Evolutionary conservation across 2,113 vertebrate species (phyloP).

Genomic region (Gadus chalcogrammus): DNA sequence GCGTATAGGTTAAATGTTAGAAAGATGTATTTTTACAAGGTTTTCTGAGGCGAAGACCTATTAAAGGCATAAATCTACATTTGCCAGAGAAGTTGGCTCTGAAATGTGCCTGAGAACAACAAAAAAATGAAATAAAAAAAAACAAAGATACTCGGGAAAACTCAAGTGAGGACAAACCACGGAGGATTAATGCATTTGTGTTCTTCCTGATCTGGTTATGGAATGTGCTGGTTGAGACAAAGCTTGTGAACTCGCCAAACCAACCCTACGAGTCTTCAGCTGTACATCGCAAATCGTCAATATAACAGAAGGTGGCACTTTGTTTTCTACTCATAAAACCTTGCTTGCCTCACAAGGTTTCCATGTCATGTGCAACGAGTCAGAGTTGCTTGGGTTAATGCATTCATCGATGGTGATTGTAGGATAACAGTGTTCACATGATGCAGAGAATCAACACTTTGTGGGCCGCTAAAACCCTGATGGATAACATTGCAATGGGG

Average conservation of each 20-base stretch:
- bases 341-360: background rate
- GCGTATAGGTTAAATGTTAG: constrained; percentile 59
- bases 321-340: background rate
- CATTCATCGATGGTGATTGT: constrained; percentile 6
- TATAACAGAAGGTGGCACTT: background rate
- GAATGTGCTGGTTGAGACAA: constrained; percentile 54
- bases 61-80: constrained; percentile 62
- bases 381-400: constrained; percentile 27
- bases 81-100: constrained; percentile 56
- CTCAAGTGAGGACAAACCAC: constrained; percentile 45
- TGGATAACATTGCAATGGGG: constrained; percentile 12
- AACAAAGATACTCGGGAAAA: constrained; percentile 38
- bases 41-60: constrained; percentile 70
- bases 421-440: background rate
- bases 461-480: background rate
- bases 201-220: constrained; percentile 47
- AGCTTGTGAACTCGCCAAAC: constrained; percentile 19
- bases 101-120: constrained; percentile 63
- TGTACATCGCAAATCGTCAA: constrained; percentile 37
- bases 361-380: constrained; percentile 6
- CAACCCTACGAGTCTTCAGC: constrained; percentile 20
- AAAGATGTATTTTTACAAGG: constrained; percentile 69
- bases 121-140: constrained; percentile 23
- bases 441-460: constrained; percentile 13
- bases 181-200: constrained; percentile 34